These are phyloP conservation scores for Didymodactylos carnosus DNA, from an alignment of 2,888 invertebrate species.

Conservation along the genomic window DNA sequence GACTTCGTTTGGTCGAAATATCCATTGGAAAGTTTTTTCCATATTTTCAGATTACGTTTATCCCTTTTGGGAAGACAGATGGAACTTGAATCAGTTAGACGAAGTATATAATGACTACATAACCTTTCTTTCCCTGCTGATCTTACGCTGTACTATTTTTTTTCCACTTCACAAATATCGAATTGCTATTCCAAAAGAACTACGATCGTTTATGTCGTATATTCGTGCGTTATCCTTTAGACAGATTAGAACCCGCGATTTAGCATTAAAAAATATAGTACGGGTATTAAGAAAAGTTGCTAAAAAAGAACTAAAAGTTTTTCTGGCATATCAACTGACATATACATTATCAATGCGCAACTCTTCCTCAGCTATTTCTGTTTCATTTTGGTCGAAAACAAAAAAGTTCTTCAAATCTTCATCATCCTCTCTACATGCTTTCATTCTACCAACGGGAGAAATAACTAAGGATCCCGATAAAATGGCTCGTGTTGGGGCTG, in stretches of 20 bases:
- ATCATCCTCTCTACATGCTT: neutral
- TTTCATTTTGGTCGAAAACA: neutral
- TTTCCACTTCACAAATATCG: neutral
- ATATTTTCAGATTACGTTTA: neutral
- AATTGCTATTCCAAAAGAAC: neutral
- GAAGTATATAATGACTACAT: neutral
- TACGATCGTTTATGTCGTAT: neutral
- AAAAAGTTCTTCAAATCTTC: neutral
- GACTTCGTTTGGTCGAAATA: neutral
- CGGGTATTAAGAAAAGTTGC: neutral
- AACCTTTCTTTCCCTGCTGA: neutral
- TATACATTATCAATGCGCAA: neutral
- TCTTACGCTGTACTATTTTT: neutral
- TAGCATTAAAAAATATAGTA: neutral
- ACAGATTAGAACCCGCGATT: neutral
- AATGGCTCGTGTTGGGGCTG: neutral
- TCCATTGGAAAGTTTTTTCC: neutral
- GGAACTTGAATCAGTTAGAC: neutral
- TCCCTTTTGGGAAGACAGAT: neutral
- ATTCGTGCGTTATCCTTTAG: neutral
- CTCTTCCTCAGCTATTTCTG: neutral
- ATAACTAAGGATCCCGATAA: neutral
- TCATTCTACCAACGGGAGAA: neutral
- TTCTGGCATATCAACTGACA: neutral
- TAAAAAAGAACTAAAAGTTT: neutral